Evolutionary conservation across 2,888 invertebrate genomes (phyloP), one percentile per base, ranked within the genome.

Genomic region (Meiosimyza decipiens): DNA sequence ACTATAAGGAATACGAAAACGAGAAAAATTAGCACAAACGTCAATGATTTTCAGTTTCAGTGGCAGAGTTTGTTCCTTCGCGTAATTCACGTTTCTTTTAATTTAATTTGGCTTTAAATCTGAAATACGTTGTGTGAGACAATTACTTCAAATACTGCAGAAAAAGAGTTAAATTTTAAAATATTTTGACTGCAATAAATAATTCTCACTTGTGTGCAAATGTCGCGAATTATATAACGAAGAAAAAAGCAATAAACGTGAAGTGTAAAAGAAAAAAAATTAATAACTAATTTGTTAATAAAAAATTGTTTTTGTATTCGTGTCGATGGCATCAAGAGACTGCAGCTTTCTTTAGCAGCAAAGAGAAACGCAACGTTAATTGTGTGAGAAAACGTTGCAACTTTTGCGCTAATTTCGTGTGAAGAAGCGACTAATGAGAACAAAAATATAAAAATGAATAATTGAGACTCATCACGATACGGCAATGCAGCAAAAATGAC

Each of bases 401-500:
- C 22, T 63, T 9, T 18, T 18, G 63, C 50, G 55, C 67, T 12
- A 40, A 28, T 13, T 59, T 47, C 65, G 67, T 68, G 40, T 52
- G 69, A 69, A 68, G 28, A 70, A 70, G 49, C 6, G 47, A n/a
- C 33, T 33, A 51, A 62, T 49, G 16, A 55, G 54, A 65, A 16
- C 18, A 67, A 40, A 11, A 40, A 65, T 33, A 33, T n/a, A 15
- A 68, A 65, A 52, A 9, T 40, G 40, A 40, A 40, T 40, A 40
- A 40, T 40, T 40, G 40, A 40, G 4, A 9, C 4, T 40, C 40
- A 7, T 40, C 40, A 40, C 40, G 40, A 40, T 40, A 40, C 40
- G 40, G 40, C 40, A 40, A 9, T 40, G 40, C 40, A 40, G 40
- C 40, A 40, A 40, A 40, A 40, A 40, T 40, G 40, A 40, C 40